Percentiles rank a stretch among this genome's conserved stretches.
These are phyloP conservation scores for Griposia aprilina DNA, from an alignment of 2,888 invertebrate genomes.

Conservation along the genomic window DNA sequence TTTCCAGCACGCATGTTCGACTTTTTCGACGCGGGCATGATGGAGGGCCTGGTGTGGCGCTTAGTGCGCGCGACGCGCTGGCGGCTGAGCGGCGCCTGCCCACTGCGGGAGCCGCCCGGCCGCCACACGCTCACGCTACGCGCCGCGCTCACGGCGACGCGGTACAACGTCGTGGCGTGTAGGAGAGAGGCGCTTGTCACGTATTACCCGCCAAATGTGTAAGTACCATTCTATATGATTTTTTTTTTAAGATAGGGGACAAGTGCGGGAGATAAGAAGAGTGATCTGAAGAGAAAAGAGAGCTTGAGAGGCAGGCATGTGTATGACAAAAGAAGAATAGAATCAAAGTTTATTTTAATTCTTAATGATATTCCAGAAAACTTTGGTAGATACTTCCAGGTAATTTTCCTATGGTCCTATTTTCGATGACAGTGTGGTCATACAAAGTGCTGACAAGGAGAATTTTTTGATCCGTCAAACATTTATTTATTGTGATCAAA, in stretches of 20 bases:
- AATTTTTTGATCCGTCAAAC: not conserved
- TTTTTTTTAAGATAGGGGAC: not conserved
- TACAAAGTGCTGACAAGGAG: not conserved
- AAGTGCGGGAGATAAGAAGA: not conserved
- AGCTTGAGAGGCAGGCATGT: conserved; percentile 11
- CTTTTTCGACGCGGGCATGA: conserved; percentile 97
- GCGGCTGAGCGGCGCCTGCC: conserved; percentile 90
- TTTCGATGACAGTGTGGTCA: not conserved
- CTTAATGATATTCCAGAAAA: not conserved
- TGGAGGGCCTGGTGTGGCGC: conserved; percentile 97
- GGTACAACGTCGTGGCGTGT: conserved; percentile 88
- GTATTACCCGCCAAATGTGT: conserved; percentile 97
- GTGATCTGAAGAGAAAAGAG: not conserved
- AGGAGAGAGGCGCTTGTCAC: conserved; percentile 93
- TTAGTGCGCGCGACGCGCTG: conserved; percentile 92
- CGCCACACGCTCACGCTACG: conserved; percentile 92
- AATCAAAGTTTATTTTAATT: conserved; percentile 9
- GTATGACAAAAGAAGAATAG: conserved; percentile 2
- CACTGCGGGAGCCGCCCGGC: conserved; percentile 80
- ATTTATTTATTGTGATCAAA: not conserved
- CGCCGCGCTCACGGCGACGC: conserved; percentile 86
- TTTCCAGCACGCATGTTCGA: conserved; percentile 97
- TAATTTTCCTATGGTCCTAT: not conserved
- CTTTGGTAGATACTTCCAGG: not conserved
- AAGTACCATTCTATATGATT: conserved; percentile 88